Conservation (phyloP, 2,113 vertebrate genomes). For the Recurvirostra avosetta region DNA sequence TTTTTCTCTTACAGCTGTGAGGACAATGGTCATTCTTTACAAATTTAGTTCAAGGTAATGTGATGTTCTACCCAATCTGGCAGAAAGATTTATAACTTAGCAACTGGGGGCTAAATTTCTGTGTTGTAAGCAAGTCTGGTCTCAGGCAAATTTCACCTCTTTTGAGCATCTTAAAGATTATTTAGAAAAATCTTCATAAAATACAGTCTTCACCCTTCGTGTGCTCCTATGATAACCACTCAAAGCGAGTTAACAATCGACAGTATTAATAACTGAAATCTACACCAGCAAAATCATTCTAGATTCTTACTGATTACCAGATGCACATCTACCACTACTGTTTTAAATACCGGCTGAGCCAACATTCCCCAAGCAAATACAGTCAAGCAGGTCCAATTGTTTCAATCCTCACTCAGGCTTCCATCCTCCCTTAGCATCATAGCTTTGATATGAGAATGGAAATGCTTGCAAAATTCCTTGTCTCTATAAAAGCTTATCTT, state of each 20-base stretch:
- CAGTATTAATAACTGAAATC: background rate
- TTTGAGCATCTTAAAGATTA: background rate
- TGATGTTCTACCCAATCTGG: conserved; percentile 37
- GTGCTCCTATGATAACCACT: background rate
- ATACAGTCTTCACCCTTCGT: background rate
- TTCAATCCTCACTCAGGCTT: background rate
- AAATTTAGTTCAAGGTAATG: conserved; percentile 63
- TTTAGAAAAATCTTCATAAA: conserved; percentile 2
- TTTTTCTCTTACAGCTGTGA: conserved; percentile 47
- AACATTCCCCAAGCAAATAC: background rate
- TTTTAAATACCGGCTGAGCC: background rate
- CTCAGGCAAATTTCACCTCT: conserved; percentile 33
- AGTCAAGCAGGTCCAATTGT: background rate
- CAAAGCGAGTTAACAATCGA: background rate
- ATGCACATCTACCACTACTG: background rate
- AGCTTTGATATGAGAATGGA: background rate
- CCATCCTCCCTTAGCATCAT: background rate
- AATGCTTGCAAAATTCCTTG: background rate
- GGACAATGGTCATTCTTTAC: conserved; percentile 63
- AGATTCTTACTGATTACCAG: background rate
- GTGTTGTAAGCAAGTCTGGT: conserved; percentile 50
- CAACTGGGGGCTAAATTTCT: conserved; percentile 52
- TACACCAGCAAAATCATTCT: background rate
- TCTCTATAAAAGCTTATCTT: background rate
- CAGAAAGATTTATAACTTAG: conserved; percentile 62